These are phyloP conservation scores for Philereme transversata DNA, from an alignment of 2,888 invertebrate genomes.

Conservation along the genomic window DNA sequence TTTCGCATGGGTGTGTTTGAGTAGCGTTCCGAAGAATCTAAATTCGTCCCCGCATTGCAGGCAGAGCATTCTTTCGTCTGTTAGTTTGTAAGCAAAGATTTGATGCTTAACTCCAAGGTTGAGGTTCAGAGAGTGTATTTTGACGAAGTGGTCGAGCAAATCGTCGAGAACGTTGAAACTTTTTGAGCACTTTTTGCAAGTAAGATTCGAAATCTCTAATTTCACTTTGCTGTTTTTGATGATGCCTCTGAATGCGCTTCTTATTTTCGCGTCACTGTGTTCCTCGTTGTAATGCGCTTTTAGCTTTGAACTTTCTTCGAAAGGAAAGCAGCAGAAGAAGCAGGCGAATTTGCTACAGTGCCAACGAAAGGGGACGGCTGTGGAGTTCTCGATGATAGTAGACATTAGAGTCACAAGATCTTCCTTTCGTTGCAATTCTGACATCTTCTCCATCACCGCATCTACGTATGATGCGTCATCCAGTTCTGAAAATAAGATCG, in stretches of 20 bases:
- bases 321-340: conserved; percentile 54
- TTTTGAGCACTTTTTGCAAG: conserved; percentile 51
- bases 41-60: conserved; percentile 56
- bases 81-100: conserved; percentile 52
- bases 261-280: conserved; percentile 48
- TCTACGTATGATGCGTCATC: conserved; percentile 17
- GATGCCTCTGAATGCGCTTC: conserved; percentile 42
- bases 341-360: conserved; percentile 54
- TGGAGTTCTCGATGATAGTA: conserved; percentile 51
- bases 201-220: conserved; percentile 51
- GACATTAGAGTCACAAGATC: conserved; percentile 45
- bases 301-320: conserved; percentile 44
- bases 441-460: conserved; percentile 30
- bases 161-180: conserved; percentile 44
- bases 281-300: conserved; percentile 51
- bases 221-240: conserved; percentile 50
- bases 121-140: conserved; percentile 47
- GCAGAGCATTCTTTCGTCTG: conserved; percentile 55
- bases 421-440: conserved; percentile 40
- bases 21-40: conserved; percentile 55
- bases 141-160: conserved; percentile 45
- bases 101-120: conserved; percentile 43
- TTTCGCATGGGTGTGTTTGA: conserved; percentile 54
- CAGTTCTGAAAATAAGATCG: conserved; percentile 14
- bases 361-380: conserved; percentile 57